Base-by-base conservation (phyloP, 2,797 vertebrate species). In the Pachyuromys duprasi region DNA sequence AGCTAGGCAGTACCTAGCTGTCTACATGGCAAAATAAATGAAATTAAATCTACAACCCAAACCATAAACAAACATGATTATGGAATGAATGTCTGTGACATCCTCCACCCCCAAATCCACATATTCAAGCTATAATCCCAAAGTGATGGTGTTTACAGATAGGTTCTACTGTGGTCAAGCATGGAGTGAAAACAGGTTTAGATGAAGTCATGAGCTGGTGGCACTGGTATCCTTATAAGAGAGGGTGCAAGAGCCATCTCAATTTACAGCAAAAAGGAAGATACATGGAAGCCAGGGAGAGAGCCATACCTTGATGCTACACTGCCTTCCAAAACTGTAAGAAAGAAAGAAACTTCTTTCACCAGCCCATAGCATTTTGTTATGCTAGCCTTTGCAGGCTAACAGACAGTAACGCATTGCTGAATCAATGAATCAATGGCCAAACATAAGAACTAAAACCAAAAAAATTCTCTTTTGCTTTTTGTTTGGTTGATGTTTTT, bases 11-110 rank as follows among this genome's bases (percentile, higher is more conserved):
- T 33, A 94, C 62, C 6, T 53, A 24, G 53, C 49, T 80, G n/a
- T 39, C 67, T 31, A 62, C 31, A 36, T 2, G 57, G 22, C 49
- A 33, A 84, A 74, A 88, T n/a, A n/a, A 86, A 67, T 17, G 11
- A 95, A 86, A 18, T 74, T 91, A 81, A 75, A 81, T 22, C 15
- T 42, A 84, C 60, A 80, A 45, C 67, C 79, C 79, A 78, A 90
- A 81, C 39, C 9, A 8, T 36, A 63, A 28, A 18, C 36, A 93
- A 95, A 20, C 4, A 42, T 45, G 75, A 13, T 33, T 55, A 39
- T 33, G 2, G n/a, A 69, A 14, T 45, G 4, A 91, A 69, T 74
- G n/a, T 78, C n/a, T 39, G 33, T 39, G 9, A 14, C 72, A 18
- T 96, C 88, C 80, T 14, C 1, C 26, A 39, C 22, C 3, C 57